Evolutionary conservation across 1,140 invertebrate genomes (phyloP), one percentile per base, ranked within the genome.

Genomic region (Chionoecetes opilio): DNA sequence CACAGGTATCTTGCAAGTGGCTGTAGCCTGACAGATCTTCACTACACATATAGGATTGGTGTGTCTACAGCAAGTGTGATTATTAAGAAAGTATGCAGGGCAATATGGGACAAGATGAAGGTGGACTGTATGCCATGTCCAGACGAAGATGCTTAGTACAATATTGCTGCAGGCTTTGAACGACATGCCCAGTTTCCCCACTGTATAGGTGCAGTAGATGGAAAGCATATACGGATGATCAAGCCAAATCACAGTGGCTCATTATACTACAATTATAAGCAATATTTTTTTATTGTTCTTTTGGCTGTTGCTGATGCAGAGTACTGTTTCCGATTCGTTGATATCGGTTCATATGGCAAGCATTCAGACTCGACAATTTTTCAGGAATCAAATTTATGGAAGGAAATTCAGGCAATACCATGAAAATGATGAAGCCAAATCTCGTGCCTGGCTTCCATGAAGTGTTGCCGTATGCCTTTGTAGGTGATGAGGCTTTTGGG

Each of bases 21-120:
- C 53, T 63, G 53, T 93, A 96, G 96, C 90, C 96, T 97, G 93
- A 96, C 96, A 93, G 96, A 97, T 93, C 96, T 97, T 86, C 96
- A 96, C 96, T 96, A 96, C 94, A 96, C 63, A 92, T 97, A 96
- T 96, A 96, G 96, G 96, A 96, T 97, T 96, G 96, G 96, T 94
- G 94, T 95, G 82, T 96, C 96, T 91, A 97, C 96, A 85, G 95
- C 96, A 91, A 96, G 95, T 88, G 92, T 88, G 41, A 96, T 96
- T 95, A 94, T 97, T 90, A 96, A 95, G 35, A 95, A 96, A 95
- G 96, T 97, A 31, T 97, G 96, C 89, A 96, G 82, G 84, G 84
- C 96, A 89, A 96, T 97, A 96, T 97, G 96, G 96, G 94, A 91
- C 32, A 82, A 82, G 82, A 96, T 97, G 93, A 93, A 96, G 94